Conservation (phyloP, 2,888 invertebrate species). For the Mechanitis messenoides region DNA sequence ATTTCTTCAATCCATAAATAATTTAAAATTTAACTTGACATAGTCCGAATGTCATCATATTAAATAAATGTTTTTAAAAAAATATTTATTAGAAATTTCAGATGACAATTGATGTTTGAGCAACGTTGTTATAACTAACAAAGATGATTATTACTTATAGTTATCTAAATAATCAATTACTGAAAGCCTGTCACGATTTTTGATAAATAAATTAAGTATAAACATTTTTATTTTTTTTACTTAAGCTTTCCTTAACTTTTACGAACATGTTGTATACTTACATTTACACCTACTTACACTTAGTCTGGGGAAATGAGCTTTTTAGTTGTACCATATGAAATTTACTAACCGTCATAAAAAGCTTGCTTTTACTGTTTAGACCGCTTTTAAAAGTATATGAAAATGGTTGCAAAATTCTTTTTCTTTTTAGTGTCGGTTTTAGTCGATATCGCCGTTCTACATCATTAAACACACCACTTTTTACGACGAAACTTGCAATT, state of each 20-base stretch:
- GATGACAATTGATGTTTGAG: too few species aligned
- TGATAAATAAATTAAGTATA: not conserved
- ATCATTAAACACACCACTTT: conserved; percentile 25
- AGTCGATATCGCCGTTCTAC: conserved; percentile 24
- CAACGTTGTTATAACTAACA: too few species aligned
- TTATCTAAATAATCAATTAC: too few species aligned
- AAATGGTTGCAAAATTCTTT: conserved; percentile 6
- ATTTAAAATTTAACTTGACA: too few species aligned
- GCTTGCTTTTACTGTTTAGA: conserved; percentile 24
- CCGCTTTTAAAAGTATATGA: not conserved
- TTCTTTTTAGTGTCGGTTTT: conserved; percentile 18
- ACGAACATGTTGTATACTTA: not conserved
- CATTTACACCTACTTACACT: not conserved
- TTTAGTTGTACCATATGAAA: not conserved
- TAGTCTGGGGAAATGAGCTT: not conserved
- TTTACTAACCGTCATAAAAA: conserved; percentile 24
- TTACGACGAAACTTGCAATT: conserved; percentile 4
- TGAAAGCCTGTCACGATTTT: too few species aligned
- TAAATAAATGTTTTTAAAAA: too few species aligned
- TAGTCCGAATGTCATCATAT: too few species aligned
- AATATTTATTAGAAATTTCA: too few species aligned
- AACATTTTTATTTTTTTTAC: not conserved
- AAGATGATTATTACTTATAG: too few species aligned
- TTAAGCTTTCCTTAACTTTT: not conserved
- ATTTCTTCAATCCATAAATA: too few species aligned